Conservation (phyloP, 92 coral and sea anemone species). For the Chrysogorgia sp. region DNA sequence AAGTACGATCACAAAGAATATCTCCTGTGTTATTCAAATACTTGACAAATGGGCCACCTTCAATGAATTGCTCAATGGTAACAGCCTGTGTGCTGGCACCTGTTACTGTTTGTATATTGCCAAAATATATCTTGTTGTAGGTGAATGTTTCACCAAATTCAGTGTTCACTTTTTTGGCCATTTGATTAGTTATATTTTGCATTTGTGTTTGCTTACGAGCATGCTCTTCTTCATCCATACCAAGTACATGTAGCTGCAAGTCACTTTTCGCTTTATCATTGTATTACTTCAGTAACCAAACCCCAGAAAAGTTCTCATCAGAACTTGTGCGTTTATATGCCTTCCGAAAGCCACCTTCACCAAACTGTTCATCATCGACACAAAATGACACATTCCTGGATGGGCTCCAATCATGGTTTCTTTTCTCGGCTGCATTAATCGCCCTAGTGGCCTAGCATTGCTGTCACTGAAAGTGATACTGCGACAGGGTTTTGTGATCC, state of each 20-base stretch:
- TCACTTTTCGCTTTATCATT: background rate
- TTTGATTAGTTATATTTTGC: slow-evolving; percentile 23
- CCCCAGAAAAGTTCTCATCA: background rate
- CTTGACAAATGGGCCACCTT: slow-evolving; percentile 19
- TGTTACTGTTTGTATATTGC: slow-evolving; percentile 13
- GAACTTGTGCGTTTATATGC: slow-evolving; percentile 1
- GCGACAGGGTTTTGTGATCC: background rate
- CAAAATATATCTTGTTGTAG: slow-evolving; percentile 27
- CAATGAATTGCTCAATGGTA: slow-evolving; percentile 21
- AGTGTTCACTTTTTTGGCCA: slow-evolving; percentile 20
- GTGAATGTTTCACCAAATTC: slow-evolving; percentile 25
- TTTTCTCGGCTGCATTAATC: background rate
- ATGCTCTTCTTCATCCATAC: slow-evolving; percentile 23
- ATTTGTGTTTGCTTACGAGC: slow-evolving; percentile 24
- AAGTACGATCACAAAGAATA: slow-evolving; percentile 16
- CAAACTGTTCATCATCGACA: background rate
- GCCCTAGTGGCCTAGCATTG: background rate
- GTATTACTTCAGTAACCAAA: background rate
- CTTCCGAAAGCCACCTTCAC: background rate
- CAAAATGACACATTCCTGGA: background rate
- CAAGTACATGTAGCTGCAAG: slow-evolving; percentile 9
- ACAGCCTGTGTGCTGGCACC: slow-evolving; percentile 10
- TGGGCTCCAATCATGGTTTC: slow-evolving; percentile 1
- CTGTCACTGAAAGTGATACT: background rate
- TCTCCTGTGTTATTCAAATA: slow-evolving; percentile 25